Base-by-base conservation (phyloP, 2,113 vertebrate species). In the Dicrurus megarhynchus region DNA sequence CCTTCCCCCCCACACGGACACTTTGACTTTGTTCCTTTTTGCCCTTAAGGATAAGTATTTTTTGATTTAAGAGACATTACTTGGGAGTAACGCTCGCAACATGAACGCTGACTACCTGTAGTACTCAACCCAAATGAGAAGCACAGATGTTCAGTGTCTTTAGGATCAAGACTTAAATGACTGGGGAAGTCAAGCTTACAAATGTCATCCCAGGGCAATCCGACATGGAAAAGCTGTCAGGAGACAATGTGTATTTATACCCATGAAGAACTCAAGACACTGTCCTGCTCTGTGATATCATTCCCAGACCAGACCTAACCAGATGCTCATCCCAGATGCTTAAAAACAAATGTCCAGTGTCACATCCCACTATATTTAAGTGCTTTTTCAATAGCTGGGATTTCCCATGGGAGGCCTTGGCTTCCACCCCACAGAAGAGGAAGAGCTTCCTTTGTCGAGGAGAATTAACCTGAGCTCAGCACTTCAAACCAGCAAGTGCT, bases 1-100 rank as follows among this genome's bases (percentile, higher is more conserved):
- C 35, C 59, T 35, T 52, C 6, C 5, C 2, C 11, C 6, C 41
- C 18, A 3, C 2, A 16, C 0, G 1, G 16, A 78, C 12, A 49
- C 61, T 81, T 52, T n/a, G n/a, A n/a, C n/a, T n/a, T n/a, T 35
- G 21, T 23, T 39, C 39, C 75, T 55, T 86, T 73, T 33, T 53
- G 28, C 32, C 65, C 30, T 68, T 47, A 47, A 47, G 44, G 11
- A 6, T 3, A 70, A 63, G 7, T 14, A 17, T 12, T 44, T 86
- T 60, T 64, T 32, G 5, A 47, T 55, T 46, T 44, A 63, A 55
- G 9, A 67, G 28, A 46, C 2, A 3, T 47, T 71, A 35, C 27
- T 78, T 57, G 57, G 65, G 70, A 87, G 30, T 22, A 56, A 47
- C 20, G 26, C 41, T 42, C 52, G 6, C 12, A 20, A 60, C 1